These are phyloP conservation scores for Cirrhinus mrigala DNA, from an alignment of 2,797 vertebrate genomes.

Conservation along the genomic window DNA sequence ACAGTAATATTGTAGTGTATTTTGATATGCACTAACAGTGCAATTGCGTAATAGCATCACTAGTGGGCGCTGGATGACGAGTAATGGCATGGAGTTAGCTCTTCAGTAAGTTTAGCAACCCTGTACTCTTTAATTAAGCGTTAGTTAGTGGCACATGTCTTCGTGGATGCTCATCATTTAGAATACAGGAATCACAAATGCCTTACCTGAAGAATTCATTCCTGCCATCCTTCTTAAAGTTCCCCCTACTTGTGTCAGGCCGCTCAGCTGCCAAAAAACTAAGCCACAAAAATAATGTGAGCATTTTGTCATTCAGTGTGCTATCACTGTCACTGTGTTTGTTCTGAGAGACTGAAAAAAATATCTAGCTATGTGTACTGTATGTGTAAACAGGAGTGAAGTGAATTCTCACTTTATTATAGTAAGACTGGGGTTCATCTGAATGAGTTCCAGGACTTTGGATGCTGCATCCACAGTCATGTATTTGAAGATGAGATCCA, in stretches of 20 bases:
- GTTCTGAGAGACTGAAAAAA: neutral
- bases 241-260: neutral
- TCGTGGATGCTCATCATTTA: neutral
- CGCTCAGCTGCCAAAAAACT: neutral
- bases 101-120: neutral
- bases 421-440: neutral
- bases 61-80: neutral
- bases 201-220: constrained; percentile 7
- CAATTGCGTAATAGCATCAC: neutral
- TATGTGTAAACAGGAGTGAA: neutral
- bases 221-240: neutral
- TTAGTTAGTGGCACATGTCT: neutral
- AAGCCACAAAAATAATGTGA: neutral
- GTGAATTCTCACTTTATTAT: neutral
- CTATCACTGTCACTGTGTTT: neutral
- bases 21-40: no score
- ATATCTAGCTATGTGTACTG: neutral
- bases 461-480: constrained; percentile 22
- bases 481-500: constrained; percentile 21
- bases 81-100: neutral
- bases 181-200: neutral
- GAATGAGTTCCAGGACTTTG: constrained; percentile 19
- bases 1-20: neutral
- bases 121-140: neutral
- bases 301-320: neutral